Conservation (phyloP, 2,113 vertebrate species). For the Urocynchramus pylzowi region DNA sequence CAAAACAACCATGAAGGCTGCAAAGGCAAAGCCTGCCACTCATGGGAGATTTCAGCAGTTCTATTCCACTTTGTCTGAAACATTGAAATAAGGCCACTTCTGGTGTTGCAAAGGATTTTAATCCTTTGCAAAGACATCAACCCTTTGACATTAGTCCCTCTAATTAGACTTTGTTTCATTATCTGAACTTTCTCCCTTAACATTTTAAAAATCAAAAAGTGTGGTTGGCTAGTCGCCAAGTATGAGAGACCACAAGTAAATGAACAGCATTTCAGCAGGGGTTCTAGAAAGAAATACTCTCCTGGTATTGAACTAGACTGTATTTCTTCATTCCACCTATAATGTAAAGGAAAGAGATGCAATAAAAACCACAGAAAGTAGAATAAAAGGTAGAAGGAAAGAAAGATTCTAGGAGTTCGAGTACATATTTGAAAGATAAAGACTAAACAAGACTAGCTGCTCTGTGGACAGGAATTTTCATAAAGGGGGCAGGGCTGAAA, state of each 20-base stretch:
- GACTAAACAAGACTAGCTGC: background rate
- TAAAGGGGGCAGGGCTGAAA: background rate
- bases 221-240: background rate
- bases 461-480: background rate
- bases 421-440: background rate
- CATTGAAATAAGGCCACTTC: background rate
- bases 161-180: background rate
- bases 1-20: background rate
- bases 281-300: background rate
- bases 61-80: background rate
- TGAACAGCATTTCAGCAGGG: background rate
- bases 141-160: background rate
- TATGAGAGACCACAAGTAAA: background rate
- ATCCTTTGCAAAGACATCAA: background rate
- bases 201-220: background rate
- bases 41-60: background rate
- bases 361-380: background rate
- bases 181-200: background rate
- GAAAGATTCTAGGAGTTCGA: background rate
- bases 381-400: background rate
- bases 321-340: background rate
- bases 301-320: background rate
- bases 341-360: background rate
- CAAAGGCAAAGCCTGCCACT: background rate
- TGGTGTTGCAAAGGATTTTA: background rate